Evolutionary conservation across 2,888 invertebrate genomes (phyloP), one percentile per base, ranked within the genome.

Genomic region (Leptinotarsa haldemani): DNA sequence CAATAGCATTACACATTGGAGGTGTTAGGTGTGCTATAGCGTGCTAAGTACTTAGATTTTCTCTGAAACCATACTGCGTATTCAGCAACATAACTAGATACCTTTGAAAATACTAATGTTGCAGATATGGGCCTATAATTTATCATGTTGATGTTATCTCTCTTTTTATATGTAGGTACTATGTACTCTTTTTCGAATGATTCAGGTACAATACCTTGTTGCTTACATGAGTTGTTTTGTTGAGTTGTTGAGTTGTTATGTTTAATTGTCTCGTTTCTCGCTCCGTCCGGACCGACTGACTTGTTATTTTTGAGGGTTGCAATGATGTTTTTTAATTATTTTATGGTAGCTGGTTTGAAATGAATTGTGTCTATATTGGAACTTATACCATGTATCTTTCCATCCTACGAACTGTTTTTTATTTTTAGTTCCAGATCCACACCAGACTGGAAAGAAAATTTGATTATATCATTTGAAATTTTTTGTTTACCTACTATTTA

Each of bases 221-320:
- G 16, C 18, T 16, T 1, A n/a, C 53, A 53, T n/a, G 13, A 7
- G n/a, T 53, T n/a, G n/a, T n/a, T n/a, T n/a, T n/a, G n/a, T n/a
- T n/a, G n/a, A n/a, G n/a, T n/a, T n/a, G n/a, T n/a, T n/a, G n/a
- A n/a, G n/a, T n/a, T n/a, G n/a, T n/a, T n/a, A n/a, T n/a, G n/a
- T 53, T 53, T 53, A n/a, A 53, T n/a, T 53, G 53, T 53, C n/a
- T 53, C 53, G 18, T 53, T 53, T 53, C n/a, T 53, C 2, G 13
- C n/a, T 53, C 53, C 53, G n/a, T 53, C 53, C 1, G 53, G 53
- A n/a, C 53, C 13, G 3, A 4, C 16, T 53, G 16, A 18, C n/a
- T 48, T 53, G n/a, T 53, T 53, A 53, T 16, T 53, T 53, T 15
- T 53, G 7, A 53, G 53, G 3, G 53, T 53, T 16, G 15, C 7